phyloP scores from a whole-genome alignment of 2,113 vertebrate genomes.

The Uropsilus gracilis region DNA sequence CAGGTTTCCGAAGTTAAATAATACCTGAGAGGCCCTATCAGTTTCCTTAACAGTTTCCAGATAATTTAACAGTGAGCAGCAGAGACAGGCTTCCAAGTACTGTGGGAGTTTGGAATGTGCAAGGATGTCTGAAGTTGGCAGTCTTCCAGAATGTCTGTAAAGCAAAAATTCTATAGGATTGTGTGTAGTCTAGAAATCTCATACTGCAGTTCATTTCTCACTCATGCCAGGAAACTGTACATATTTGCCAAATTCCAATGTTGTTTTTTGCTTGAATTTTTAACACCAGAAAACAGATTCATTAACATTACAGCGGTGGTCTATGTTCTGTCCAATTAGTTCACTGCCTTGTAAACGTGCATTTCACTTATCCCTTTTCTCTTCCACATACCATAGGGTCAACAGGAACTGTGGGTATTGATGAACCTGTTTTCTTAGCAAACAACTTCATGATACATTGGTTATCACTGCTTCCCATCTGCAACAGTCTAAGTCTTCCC shows the following conservation, averaged over 20 bases:
- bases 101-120: background rate
- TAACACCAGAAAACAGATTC: background rate
- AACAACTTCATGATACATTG: background rate
- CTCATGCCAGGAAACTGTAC: background rate
- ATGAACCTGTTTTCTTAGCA: background rate
- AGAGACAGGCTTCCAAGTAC: slow-evolving; percentile 18
- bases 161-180: background rate
- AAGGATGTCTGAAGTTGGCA: background rate
- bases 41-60: slow-evolving; percentile 14
- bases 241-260: background rate
- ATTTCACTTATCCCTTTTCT: background rate
- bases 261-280: background rate
- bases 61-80: background rate
- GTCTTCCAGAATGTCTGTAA: background rate
- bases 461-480: background rate
- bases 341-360: background rate
- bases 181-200: background rate
- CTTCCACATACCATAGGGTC: background rate
- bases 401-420: background rate
- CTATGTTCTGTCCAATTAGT: background rate
- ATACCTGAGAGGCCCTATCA: background rate
- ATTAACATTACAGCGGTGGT: background rate
- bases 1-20: slow-evolving; percentile 38
- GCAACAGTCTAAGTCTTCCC: background rate
- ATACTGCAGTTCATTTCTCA: background rate